Conservation (phyloP, 1,140 invertebrate species). For the Caerostris extrusa region DNA sequence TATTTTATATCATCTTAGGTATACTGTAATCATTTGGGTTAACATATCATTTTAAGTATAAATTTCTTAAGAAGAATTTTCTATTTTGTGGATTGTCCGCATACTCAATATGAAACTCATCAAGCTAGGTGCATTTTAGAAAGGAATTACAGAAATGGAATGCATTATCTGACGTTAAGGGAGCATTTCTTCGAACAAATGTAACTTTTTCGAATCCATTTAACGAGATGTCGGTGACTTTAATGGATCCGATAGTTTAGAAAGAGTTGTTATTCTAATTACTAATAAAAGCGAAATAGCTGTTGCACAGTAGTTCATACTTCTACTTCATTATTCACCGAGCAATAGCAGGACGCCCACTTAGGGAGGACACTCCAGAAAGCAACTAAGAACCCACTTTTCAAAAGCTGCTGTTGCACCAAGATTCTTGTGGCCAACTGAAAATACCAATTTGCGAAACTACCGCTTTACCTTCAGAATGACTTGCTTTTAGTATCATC, state of each 20-base stretch:
- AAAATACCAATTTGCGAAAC: constrained; percentile 60
- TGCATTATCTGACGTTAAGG: not conserved
- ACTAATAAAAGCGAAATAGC: constrained; percentile 32
- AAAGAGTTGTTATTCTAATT: constrained; percentile 25
- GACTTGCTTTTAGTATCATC: constrained; percentile 59
- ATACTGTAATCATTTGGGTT: too few species aligned
- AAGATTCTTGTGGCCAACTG: constrained; percentile 61
- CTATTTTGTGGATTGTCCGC: too few species aligned
- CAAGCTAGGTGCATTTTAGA: too few species aligned
- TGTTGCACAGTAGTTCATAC: constrained; percentile 9
- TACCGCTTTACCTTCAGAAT: constrained; percentile 34
- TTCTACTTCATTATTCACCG: constrained; percentile 64
- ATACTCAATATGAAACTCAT: too few species aligned
- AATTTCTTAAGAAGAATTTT: too few species aligned
- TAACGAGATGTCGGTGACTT: not conserved
- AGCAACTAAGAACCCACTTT: constrained; percentile 57
- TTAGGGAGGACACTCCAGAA: constrained; percentile 40
- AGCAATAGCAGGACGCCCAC: not conserved
- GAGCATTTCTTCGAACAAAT: not conserved
- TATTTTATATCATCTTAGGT: too few species aligned
- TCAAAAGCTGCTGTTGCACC: constrained; percentile 31
- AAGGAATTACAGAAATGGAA: not conserved
- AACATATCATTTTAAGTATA: too few species aligned
- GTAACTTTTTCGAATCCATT: not conserved
- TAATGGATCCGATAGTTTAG: not conserved